Base-by-base conservation (phyloP, 2,888 invertebrate species). In the Sphaeridia pumilis region DNA sequence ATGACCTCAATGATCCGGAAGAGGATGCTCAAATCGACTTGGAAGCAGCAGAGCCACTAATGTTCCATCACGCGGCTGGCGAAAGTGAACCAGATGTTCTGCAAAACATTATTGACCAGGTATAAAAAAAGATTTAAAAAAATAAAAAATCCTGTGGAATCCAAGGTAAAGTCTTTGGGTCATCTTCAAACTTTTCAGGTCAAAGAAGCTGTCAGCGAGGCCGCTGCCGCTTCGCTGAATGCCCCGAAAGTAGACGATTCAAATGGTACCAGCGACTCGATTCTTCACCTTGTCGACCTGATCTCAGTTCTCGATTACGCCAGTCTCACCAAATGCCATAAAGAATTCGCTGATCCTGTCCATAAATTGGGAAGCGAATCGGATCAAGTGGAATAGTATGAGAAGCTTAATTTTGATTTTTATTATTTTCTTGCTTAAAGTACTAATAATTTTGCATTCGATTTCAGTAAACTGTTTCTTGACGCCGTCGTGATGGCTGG, bases 1-100 rank as follows among this genome's bases (percentile, higher is more conserved):
- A 60, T 43, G 64, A 64, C 31, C 49, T 57, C 21, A 55, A 54
- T 17, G 63, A 64, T 17, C 53, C 60, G 2, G 64, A 64, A 36
- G 64, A 64, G 7, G 64, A 64, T 24, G 51, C 50, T 10, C 52
- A 44, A 34, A 17, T 38, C 5, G 64, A 64, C 46, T 49, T 63
- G 12, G 14, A 26, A 5, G 38, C 45, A 1, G 61, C 56, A 0
- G 64, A 64, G 10, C 60, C 62, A 2, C 35, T 59, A 20, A 53
- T 56, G 25, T 64, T 61, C 42, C 64, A 64, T 38, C 62, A 64
- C 27, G 52, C 58, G 10, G 47, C 58, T 12, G 53, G 50, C 2
- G 64, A 64, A 17, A 34, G 46, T 21, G 62, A 64, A 7, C 54
- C 58, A 0, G 64, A 63, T 34, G 36, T 47, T 2, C 21, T 57